Percentiles rank a stretch among this genome's conserved stretches.
These are phyloP conservation scores for Anser cygnoides DNA, from an alignment of 2,113 vertebrate genomes.

Conservation along the genomic window DNA sequence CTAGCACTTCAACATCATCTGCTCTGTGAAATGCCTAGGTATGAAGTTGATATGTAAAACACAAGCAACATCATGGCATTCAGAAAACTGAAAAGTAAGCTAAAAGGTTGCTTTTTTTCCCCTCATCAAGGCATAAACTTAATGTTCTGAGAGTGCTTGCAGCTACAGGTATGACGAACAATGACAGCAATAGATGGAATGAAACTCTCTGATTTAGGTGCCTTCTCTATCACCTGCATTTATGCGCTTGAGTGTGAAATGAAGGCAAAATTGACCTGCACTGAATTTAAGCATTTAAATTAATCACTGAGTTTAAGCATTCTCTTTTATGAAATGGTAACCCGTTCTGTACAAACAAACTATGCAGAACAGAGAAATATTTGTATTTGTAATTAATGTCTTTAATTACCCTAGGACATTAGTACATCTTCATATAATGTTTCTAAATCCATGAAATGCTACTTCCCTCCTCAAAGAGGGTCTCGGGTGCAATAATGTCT, in stretches of 20 bases:
- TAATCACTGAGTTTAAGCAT: not conserved
- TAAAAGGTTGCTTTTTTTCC: not conserved
- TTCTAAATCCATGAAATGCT: not conserved
- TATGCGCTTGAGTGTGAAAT: not conserved
- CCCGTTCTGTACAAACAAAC: not conserved
- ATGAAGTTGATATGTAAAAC: not conserved
- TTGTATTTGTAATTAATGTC: not conserved
- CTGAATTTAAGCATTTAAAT: too few species aligned
- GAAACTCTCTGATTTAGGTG: not conserved
- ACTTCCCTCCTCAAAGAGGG: fast-evolving
- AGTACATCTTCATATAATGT: not conserved
- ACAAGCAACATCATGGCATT: not conserved
- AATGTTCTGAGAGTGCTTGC: not conserved
- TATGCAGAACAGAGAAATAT: not conserved
- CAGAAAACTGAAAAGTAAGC: not conserved
- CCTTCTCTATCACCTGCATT: not conserved
- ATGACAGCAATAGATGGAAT: not conserved
- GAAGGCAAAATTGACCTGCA: not conserved
- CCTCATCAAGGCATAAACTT: not conserved
- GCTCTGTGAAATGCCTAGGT: not conserved
- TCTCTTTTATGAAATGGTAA: not conserved
- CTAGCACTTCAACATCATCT: not conserved
- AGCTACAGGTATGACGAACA: not conserved
- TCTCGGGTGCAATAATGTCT: not conserved
- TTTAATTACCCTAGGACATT: not conserved